phyloP scores from a whole-genome alignment of 2,113 vertebrate species.

The Pavo muticus region DNA sequence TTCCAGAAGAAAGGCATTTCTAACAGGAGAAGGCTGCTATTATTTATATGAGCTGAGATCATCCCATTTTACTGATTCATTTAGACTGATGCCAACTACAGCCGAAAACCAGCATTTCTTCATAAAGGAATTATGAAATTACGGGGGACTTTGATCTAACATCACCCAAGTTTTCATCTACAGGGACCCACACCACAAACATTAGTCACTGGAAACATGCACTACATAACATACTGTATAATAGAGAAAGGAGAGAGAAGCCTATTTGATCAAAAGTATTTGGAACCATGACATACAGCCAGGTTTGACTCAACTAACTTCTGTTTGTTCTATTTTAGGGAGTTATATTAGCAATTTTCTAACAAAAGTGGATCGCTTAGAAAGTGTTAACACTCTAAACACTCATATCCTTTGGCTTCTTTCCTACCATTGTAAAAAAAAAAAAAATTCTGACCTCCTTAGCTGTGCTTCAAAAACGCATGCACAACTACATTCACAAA shows the following conservation, averaged over 20 bases:
- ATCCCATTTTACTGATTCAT: constrained; percentile 70
- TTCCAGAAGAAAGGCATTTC: constrained; percentile 60
- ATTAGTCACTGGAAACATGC: constrained; percentile 1
- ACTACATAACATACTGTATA: neutral
- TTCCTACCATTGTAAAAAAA: neutral
- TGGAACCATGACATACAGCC: constrained; percentile 28
- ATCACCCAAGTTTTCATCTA: constrained; percentile 57
- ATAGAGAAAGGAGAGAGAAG: neutral
- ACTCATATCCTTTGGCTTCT: neutral
- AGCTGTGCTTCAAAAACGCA: neutral
- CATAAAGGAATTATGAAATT: constrained; percentile 67
- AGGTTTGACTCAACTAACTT: constrained; percentile 41
- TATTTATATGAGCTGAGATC: constrained; percentile 65
- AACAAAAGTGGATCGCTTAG: neutral
- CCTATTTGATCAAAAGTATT: constrained; percentile 58
- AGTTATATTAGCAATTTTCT: neutral
- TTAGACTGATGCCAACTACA: constrained; percentile 60
- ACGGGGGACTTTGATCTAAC: constrained; percentile 62
- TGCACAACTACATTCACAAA: neutral
- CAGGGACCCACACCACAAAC: constrained; percentile 11
- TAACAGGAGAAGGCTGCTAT: constrained; percentile 56
- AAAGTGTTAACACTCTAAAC: neutral
- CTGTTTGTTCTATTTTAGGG: neutral
- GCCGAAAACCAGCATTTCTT: constrained; percentile 45
- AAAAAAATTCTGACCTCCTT: neutral